These are phyloP conservation scores for Chondrosia reniformis DNA, from an alignment of 37 sponge, comb jelly and placozoan species.

Conservation along the genomic window DNA sequence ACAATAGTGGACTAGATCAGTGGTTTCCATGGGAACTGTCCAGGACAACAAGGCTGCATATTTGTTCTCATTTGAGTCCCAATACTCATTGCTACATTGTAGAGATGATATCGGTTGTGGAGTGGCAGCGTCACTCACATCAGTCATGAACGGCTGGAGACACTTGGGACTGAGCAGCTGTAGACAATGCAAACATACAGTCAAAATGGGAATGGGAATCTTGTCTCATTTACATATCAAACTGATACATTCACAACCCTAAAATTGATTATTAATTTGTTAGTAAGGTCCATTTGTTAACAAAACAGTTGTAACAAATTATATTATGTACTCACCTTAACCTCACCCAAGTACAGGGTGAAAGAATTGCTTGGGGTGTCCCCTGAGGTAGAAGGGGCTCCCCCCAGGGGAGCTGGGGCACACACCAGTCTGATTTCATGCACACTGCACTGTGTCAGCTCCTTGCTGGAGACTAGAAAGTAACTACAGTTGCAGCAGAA, in stretches of 20 bases:
- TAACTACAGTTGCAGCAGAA: conserved; percentile 31
- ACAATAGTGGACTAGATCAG: conserved; percentile 54
- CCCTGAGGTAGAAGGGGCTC: no score
- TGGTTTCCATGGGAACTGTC: conserved; percentile 5
- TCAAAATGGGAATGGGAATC: no score
- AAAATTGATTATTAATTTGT: no score
- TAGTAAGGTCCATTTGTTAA: neutral
- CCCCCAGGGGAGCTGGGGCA: conserved; percentile 1
- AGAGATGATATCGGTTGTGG: conserved; percentile 30
- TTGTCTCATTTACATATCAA: no score
- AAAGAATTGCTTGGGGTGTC: neutral
- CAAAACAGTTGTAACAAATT: no score
- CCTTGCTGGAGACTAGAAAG: conserved; percentile 31
- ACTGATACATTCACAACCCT: no score
- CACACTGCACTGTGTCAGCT: neutral
- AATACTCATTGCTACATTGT: conserved; percentile 12
- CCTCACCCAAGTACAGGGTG: conserved; percentile 44
- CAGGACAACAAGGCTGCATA: conserved; percentile 34
- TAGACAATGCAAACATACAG: neutral
- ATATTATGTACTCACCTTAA: conserved; percentile 51
- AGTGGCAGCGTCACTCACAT: neutral
- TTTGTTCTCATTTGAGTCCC: neutral
- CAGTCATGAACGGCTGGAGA: neutral
- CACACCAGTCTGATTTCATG: conserved; percentile 32
- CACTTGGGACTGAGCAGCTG: conserved; percentile 41